Conservation (phyloP, 2,797 vertebrate species). For the Vespertilio murinus region DNA sequence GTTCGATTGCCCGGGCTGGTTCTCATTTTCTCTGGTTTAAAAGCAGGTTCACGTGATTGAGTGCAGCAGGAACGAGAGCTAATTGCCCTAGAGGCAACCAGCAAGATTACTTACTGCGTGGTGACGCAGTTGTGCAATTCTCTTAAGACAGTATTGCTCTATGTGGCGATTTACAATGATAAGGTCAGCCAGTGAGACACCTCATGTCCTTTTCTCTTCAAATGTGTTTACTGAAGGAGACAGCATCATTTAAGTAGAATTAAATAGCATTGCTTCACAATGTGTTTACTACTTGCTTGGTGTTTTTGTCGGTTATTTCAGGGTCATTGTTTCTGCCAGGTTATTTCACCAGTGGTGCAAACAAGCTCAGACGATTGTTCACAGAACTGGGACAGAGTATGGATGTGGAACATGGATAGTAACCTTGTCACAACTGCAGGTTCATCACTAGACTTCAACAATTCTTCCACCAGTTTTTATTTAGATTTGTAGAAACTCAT, state of each 20-base stretch:
- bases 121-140: neutral
- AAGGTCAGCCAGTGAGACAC: neutral
- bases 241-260: neutral
- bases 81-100: neutral
- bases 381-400: neutral
- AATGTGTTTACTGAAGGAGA: conserved; percentile 28
- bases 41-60: neutral
- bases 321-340: neutral
- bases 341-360: neutral
- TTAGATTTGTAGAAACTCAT: conserved; percentile 16
- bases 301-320: neutral
- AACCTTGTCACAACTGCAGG: neutral
- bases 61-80: neutral
- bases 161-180: neutral
- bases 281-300: neutral
- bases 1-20: neutral
- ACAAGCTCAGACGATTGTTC: neutral
- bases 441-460: neutral
- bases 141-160: neutral
- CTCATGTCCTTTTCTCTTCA: neutral
- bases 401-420: neutral
- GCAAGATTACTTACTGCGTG: neutral
- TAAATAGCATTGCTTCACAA: neutral
- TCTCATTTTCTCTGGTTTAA: neutral
- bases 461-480: neutral